Conservation (phyloP, 1,140 invertebrate genomes). For the Episyrphus balteatus region DNA sequence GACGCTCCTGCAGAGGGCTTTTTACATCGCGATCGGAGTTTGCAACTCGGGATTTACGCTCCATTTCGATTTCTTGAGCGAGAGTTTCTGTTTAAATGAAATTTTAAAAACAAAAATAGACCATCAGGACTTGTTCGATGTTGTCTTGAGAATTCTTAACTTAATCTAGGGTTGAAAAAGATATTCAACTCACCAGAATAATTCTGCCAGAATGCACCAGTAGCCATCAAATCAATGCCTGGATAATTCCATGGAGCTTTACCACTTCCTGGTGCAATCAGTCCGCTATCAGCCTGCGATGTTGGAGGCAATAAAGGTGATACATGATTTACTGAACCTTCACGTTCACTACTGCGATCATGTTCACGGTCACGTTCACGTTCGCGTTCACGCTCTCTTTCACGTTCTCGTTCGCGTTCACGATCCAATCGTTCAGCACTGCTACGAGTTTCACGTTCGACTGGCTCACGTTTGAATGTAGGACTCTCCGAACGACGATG, state of each 20-base stretch:
- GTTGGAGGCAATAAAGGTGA: slow-evolving; percentile 36
- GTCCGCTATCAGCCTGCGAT: slow-evolving; percentile 10
- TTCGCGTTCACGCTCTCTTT: slow-evolving; percentile 23
- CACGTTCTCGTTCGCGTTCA: slow-evolving; percentile 11
- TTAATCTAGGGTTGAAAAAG: too few relatives aligned
- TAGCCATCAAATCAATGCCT: slow-evolving; percentile 62
- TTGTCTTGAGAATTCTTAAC: too few relatives aligned
- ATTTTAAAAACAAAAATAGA: slow-evolving; percentile 4
- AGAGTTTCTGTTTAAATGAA: slow-evolving; percentile 56
- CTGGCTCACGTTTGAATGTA: slow-evolving; percentile 31
- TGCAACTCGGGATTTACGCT: slow-evolving; percentile 69
- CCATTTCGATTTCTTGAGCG: slow-evolving; percentile 73
- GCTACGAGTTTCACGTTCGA: slow-evolving; percentile 38
- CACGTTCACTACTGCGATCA: slow-evolving; percentile 5
- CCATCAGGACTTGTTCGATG: slow-evolving; percentile 2
- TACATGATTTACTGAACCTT: slow-evolving; percentile 8
- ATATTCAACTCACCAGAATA: slow-evolving; percentile 69
- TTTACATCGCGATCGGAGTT: slow-evolving; percentile 69
- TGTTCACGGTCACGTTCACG: neutral
- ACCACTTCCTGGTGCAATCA: slow-evolving; percentile 14
- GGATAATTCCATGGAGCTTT: slow-evolving; percentile 55
- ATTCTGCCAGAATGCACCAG: slow-evolving; percentile 76
- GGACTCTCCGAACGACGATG: slow-evolving; percentile 24
- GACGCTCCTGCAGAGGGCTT: slow-evolving; percentile 65
- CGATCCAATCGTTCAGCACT: slow-evolving; percentile 22